phyloP scores from a whole-genome alignment of 2,113 vertebrate species.

The Plestiodon gilberti region DNA sequence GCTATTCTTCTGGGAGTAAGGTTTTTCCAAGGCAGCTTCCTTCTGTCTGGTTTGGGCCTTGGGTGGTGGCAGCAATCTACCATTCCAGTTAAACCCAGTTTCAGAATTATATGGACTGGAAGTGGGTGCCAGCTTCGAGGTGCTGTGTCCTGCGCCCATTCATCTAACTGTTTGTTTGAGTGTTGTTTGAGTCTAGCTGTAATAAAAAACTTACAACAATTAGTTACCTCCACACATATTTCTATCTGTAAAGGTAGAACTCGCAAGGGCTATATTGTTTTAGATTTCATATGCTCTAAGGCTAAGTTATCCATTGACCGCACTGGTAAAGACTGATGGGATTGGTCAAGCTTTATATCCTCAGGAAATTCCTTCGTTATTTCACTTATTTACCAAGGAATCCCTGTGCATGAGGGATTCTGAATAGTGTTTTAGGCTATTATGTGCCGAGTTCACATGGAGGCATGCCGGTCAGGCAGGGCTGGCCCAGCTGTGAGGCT shows the following conservation, averaged over 20 bases:
- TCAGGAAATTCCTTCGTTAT: not conserved
- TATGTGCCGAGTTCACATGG: not conserved
- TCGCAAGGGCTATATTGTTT: not conserved
- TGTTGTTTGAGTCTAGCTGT: not conserved
- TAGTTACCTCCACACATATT: not conserved
- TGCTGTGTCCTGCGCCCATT: too few species aligned
- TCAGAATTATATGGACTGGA: too few species aligned
- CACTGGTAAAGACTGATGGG: not conserved
- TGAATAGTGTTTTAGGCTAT: not conserved
- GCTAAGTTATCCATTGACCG: not conserved
- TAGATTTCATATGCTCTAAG: not conserved
- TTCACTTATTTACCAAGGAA: not conserved
- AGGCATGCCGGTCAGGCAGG: too few species aligned
- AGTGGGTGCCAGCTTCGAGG: too few species aligned
- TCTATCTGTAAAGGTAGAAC: not conserved
- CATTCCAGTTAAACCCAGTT: too few species aligned
- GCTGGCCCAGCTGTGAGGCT: too few species aligned
- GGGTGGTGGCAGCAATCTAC: too few species aligned
- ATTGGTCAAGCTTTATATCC: not conserved
- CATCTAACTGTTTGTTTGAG: too few species aligned
- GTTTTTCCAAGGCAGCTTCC: too few species aligned
- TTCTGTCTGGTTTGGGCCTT: too few species aligned
- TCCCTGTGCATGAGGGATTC: not conserved
- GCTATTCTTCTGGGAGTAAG: too few species aligned
- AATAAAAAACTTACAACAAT: conserved; percentile 2